Evolutionary conservation across 2,113 vertebrate genomes (phyloP).

Genomic region (Microcebus lehilahytsara): DNA sequence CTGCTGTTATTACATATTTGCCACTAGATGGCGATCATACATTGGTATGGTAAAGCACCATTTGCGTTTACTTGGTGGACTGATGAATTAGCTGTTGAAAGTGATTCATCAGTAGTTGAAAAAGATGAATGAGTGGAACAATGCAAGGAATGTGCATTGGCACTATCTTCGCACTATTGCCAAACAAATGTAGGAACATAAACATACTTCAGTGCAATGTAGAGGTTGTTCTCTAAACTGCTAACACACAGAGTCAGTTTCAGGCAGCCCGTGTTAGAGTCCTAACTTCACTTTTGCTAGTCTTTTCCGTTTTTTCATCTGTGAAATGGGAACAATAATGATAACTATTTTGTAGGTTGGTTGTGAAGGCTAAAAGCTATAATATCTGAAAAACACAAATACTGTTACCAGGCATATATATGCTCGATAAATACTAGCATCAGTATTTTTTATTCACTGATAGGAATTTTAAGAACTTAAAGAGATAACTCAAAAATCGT

Average conservation of each 20-base stretch:
- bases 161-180: background rate
- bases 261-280: background rate
- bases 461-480: background rate
- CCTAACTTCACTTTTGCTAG: background rate
- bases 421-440: background rate
- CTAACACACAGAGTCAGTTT: background rate
- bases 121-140: background rate
- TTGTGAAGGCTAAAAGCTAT: background rate
- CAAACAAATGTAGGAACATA: background rate
- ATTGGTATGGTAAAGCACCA: background rate
- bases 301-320: background rate
- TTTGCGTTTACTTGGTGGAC: slow-evolving; percentile 39
- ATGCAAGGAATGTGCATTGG: background rate
- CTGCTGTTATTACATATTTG: background rate
- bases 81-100: background rate
- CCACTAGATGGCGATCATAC: slow-evolving; percentile 36
- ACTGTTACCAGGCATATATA: background rate
- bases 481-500: background rate
- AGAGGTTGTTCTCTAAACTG: background rate
- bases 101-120: background rate
- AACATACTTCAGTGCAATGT: background rate
- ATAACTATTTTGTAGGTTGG: background rate
- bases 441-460: background rate
- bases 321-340: background rate
- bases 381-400: background rate